Base-by-base conservation (phyloP, 2,113 vertebrate genomes). In the Pollachius pollachius region DNA sequence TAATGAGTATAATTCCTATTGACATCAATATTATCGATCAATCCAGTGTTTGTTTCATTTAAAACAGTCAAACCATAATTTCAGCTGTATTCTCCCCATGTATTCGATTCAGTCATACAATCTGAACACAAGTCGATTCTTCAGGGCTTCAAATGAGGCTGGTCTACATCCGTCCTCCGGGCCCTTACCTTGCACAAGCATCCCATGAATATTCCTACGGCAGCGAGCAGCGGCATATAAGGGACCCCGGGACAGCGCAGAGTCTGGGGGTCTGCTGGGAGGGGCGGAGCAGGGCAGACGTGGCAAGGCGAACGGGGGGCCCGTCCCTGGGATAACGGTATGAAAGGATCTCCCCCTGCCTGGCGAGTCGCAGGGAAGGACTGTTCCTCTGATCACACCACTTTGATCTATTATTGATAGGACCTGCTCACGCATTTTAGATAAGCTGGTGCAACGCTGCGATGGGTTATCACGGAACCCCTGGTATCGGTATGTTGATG, bases 391-490 rank as follows among this genome's bases (percentile, higher is more conserved):
- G 37, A 65, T 65, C 64, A 65, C 52, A 66, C 18, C 52, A 21
- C 41, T 64, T 52, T 48, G 66, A 73, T 56, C 23, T 58, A 70
- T 74, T 61, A 68, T 27, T 66, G 52, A 66, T 54, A 25, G 41
- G 41, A 48, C 41, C 41, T 48, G 41, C 41, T 48, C 41, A 13
- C 41, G 12, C 41, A 48, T 48, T 48, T 48, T 7, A 48, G 34
- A 5, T 9, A 21, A n/a, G 13, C 41, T 15, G 7, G 62, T n/a
- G 15, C 62, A 37, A 57, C 60, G 13, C 23, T 8, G 34, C 17
- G 41, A 48, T 19, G 48, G 48, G 23, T 34, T 17, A 65, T 17
- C 37, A 15, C 25, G 8, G 54, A 65, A 48, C 54, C 65, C 23
- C 16, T 56, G 19, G 13, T 25, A 21, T 62, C 15, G 9, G 19